These are phyloP conservation scores for Cataglyphis cursor DNA, from an alignment of 2,888 invertebrate genomes.

Conservation along the genomic window DNA sequence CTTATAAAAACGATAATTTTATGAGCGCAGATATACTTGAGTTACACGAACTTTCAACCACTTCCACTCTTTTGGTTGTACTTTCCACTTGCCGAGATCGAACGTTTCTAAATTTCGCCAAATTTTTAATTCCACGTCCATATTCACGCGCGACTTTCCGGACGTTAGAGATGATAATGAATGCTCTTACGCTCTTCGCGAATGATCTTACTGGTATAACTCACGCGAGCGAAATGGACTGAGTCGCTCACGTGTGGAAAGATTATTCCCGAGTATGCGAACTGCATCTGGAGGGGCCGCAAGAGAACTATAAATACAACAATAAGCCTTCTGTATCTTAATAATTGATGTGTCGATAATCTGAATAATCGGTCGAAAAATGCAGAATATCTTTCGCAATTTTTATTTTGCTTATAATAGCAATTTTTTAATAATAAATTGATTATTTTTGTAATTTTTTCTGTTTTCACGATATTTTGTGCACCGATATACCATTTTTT, in stretches of 20 bases:
- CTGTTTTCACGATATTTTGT: not conserved
- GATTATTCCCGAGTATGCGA: conserved; percentile 22
- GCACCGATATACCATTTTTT: not conserved
- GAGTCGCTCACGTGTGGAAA: conserved; percentile 57
- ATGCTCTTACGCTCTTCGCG: conserved; percentile 16
- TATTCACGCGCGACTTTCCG: conserved; percentile 32
- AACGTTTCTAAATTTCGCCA: conserved; percentile 77
- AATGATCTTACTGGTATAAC: conserved; percentile 30
- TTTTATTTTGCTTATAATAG: not conserved
- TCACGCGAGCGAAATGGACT: conserved; percentile 47
- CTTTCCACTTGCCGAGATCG: conserved; percentile 77
- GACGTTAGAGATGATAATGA: not conserved
- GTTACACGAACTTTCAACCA: conserved; percentile 71
- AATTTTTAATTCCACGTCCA: conserved; percentile 78
- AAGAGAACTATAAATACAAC: conserved; percentile 33
- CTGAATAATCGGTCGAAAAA: not conserved
- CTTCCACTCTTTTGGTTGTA: conserved; percentile 79
- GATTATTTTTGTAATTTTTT: not conserved
- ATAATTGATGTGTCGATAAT: conserved; percentile 1
- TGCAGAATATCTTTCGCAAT: not conserved
- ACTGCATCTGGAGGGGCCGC: conserved; percentile 2
- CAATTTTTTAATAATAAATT: not conserved
- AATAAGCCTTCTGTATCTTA: conserved; percentile 37
- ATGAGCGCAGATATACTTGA: conserved; percentile 14
- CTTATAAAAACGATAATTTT: not conserved